These are phyloP conservation scores for Chionodraco myersi DNA, from an alignment of 2,113 vertebrate species.

Conservation along the genomic window DNA sequence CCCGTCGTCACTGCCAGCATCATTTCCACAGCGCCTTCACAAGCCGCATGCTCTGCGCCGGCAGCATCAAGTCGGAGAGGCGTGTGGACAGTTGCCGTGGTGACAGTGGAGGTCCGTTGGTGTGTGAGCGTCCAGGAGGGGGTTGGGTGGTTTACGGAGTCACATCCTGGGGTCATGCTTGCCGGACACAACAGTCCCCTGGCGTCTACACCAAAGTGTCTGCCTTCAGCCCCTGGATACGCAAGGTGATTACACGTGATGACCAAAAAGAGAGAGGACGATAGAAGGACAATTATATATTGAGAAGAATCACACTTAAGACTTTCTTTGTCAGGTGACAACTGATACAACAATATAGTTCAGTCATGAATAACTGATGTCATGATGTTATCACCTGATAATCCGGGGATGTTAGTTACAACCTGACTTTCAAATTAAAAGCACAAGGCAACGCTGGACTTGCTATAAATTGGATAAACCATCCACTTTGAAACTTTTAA, in stretches of 20 bases:
- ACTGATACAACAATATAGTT: neutral
- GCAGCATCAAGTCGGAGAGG: conserved; percentile 84
- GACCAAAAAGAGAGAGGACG: conserved; percentile 25
- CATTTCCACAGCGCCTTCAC: conserved; percentile 92
- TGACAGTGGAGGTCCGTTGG: conserved; percentile 94
- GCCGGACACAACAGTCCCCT: conserved; percentile 91
- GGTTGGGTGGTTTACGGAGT: conserved; percentile 95
- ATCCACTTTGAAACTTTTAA: neutral
- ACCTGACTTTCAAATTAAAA: conserved; percentile 8
- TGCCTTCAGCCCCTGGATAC: conserved; percentile 93
- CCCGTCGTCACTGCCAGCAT: conserved; percentile 89
- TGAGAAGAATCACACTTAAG: conserved; percentile 1
- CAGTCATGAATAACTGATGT: conserved; percentile 7
- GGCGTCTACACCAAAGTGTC: conserved; percentile 98
- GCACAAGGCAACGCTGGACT: conserved; percentile 6
- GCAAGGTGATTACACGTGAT: conserved; percentile 83
- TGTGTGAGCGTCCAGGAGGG: conserved; percentile 89
- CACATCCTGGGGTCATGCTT: conserved; percentile 97
- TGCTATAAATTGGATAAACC: neutral
- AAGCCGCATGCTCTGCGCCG: conserved; percentile 95
- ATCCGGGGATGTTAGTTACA: neutral
- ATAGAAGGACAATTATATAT: conserved; percentile 1
- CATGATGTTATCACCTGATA: conserved; percentile 16
- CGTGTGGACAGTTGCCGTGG: conserved; percentile 96
- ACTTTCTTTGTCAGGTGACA: conserved; percentile 15